Conservation (phyloP, 2,888 invertebrate species). For the Saturnia japonica region DNA sequence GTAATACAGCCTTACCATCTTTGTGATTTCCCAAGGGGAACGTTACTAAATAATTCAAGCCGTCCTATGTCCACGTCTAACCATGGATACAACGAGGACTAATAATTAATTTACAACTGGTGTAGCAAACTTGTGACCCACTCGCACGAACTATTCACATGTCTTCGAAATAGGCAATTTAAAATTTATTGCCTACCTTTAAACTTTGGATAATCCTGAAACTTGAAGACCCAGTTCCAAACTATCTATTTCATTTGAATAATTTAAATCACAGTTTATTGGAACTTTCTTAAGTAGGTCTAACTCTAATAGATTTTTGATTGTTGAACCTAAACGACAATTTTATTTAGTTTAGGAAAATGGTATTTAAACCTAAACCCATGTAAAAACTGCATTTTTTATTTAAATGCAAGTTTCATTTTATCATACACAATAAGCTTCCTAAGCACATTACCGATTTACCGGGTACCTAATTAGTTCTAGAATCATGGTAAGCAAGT, state of each 20-base stretch:
- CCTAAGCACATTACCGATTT: no score
- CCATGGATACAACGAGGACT: conserved; percentile 59
- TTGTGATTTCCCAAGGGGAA: conserved; percentile 74
- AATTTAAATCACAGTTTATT: not conserved
- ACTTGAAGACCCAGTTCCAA: not conserved
- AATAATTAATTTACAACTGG: conserved; percentile 69
- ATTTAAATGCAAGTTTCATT: no score
- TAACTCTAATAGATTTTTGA: not conserved
- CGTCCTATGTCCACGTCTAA: conserved; percentile 63
- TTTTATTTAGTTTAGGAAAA: not conserved
- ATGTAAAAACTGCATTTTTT: not conserved
- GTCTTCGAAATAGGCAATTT: conserved; percentile 13
- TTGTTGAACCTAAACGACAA: not conserved
- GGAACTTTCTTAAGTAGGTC: not conserved
- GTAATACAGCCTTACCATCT: conserved; percentile 35
- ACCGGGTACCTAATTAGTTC: no score
- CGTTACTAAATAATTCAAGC: conserved; percentile 73
- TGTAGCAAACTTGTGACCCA: conserved; percentile 50
- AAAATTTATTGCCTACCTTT: conserved; percentile 18
- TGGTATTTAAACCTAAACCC: not conserved
- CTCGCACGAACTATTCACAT: conserved; percentile 29
- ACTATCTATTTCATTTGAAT: conserved; percentile 4
- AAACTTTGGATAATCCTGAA: conserved; percentile 5
- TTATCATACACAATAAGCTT: no score
- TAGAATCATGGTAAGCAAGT: no score